Percentiles rank a stretch among this genome's conserved stretches.
These are phyloP conservation scores for Rhynchonycteris naso DNA, from an alignment of 2,797 vertebrate species.

Conservation along the genomic window DNA sequence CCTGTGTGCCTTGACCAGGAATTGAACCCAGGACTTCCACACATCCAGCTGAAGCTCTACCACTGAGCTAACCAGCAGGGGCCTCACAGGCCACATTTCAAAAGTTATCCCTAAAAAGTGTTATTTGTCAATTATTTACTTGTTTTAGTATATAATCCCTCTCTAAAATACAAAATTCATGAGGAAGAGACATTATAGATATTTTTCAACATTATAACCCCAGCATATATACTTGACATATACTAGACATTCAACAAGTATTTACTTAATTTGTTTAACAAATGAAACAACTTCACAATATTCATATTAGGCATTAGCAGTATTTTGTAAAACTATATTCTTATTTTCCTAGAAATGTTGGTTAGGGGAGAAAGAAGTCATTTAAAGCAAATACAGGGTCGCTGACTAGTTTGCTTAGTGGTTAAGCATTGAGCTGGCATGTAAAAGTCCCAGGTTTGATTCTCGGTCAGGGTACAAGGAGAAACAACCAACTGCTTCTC, in stretches of 20 bases:
- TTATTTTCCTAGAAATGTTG: slow-evolving; percentile 36
- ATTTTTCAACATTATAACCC: background rate
- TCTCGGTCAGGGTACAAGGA: no score
- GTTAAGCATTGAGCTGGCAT: no score
- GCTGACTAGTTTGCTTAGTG: no score
- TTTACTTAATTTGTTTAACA: slow-evolving; percentile 21
- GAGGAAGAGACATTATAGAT: background rate
- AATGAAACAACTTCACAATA: slow-evolving; percentile 34
- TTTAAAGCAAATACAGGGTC: background rate
- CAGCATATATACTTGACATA: background rate
- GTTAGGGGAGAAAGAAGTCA: background rate
- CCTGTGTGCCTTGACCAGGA: no score
- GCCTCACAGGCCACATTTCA: no score
- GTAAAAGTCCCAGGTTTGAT: no score
- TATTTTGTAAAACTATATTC: background rate
- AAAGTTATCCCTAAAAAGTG: slow-evolving; percentile 10
- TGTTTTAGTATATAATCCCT: background rate
- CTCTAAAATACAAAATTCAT: slow-evolving; percentile 6
- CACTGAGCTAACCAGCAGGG: no score
- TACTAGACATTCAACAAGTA: background rate
- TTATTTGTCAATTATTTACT: background rate
- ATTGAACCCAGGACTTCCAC: no score
- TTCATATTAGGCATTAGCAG: background rate
- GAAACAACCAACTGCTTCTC: no score
- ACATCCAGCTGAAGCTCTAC: no score